These are phyloP conservation scores for Drosophila ercepeae DNA, from an alignment of 1,140 invertebrate genomes.

Conservation along the genomic window DNA sequence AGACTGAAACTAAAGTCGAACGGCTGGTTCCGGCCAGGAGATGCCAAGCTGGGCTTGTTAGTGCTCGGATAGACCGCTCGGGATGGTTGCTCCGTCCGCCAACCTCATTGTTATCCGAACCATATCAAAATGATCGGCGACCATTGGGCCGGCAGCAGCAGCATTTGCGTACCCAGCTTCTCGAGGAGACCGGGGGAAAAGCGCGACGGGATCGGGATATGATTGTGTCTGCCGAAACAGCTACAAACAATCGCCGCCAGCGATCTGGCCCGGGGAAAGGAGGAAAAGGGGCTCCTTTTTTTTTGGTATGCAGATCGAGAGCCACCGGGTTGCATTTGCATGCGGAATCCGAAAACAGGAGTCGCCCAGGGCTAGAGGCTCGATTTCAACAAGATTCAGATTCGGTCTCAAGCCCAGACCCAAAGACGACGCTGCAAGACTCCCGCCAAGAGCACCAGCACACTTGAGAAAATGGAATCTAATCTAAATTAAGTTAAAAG, in stretches of 20 bases:
- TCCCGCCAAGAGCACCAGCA: slow-evolving; percentile 40
- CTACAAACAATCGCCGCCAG: slow-evolving; percentile 80
- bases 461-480: slow-evolving; percentile 1
- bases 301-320: slow-evolving; percentile 77
- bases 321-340: slow-evolving; percentile 60
- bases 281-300: slow-evolving; percentile 7
- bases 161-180: slow-evolving; percentile 72
- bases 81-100: slow-evolving; percentile 21
- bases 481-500: too few species aligned
- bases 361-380: slow-evolving; percentile 14
- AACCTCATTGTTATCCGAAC: slow-evolving; percentile 77
- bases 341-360: slow-evolving; percentile 37
- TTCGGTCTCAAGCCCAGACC: slow-evolving; percentile 54
- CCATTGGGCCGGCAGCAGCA: slow-evolving; percentile 49
- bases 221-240: slow-evolving; percentile 62
- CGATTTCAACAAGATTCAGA: slow-evolving; percentile 22
- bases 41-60: slow-evolving; percentile 56
- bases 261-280: slow-evolving; percentile 45
- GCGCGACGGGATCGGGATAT: slow-evolving; percentile 20
- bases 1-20: slow-evolving; percentile 43
- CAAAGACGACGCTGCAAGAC: slow-evolving; percentile 68
- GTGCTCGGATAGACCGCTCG: slow-evolving; percentile 19
- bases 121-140: slow-evolving; percentile 80
- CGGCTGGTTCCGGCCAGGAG: slow-evolving; percentile 55
- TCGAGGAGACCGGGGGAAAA: neutral